phyloP scores from a whole-genome alignment of 1,140 invertebrate species.

The Drosophila prosaltans region DNA sequence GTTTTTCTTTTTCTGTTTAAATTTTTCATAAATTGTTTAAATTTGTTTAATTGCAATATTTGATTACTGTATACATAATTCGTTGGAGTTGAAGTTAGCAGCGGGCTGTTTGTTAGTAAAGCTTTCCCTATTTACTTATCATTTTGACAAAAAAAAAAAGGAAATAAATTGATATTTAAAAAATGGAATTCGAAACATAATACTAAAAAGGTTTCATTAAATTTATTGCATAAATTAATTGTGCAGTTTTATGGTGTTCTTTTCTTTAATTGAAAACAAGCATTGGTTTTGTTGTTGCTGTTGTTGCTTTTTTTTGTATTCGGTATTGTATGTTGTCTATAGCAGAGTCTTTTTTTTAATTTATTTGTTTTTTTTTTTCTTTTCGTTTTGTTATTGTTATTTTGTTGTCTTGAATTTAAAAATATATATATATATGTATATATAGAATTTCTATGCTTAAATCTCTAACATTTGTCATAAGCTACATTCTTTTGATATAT shows the following conservation, averaged over 20 bases:
- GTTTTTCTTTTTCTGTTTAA: conserved; percentile 9
- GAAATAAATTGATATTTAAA: neutral
- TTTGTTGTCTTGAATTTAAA: conserved; percentile 49
- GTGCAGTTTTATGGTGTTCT: conserved; percentile 45
- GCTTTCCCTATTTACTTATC: conserved; percentile 61
- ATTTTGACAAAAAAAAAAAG: conserved; percentile 56
- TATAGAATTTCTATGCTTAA: conserved; percentile 78
- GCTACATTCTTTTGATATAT: conserved; percentile 73
- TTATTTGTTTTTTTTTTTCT: conserved; percentile 1
- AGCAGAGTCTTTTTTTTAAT: conserved; percentile 68
- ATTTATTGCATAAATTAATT: conserved; percentile 55
- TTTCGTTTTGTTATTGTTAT: too few species aligned
- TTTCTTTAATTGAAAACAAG: conserved; percentile 57
- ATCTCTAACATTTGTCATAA: conserved; percentile 57
- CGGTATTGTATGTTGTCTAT: conserved; percentile 75
- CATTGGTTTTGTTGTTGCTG: conserved; percentile 46
- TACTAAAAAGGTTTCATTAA: conserved; percentile 57
- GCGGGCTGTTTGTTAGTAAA: conserved; percentile 63
- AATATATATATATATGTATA: conserved; percentile 29
- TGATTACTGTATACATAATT: conserved; percentile 40
- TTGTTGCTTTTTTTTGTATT: neutral
- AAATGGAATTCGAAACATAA: conserved; percentile 68
- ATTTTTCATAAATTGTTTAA: conserved; percentile 29
- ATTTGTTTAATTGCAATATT: conserved; percentile 26
- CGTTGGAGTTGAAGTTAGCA: conserved; percentile 41